These are phyloP conservation scores for Hymenochirus boettgeri DNA, from an alignment of 2,113 vertebrate genomes.

Conservation along the genomic window DNA sequence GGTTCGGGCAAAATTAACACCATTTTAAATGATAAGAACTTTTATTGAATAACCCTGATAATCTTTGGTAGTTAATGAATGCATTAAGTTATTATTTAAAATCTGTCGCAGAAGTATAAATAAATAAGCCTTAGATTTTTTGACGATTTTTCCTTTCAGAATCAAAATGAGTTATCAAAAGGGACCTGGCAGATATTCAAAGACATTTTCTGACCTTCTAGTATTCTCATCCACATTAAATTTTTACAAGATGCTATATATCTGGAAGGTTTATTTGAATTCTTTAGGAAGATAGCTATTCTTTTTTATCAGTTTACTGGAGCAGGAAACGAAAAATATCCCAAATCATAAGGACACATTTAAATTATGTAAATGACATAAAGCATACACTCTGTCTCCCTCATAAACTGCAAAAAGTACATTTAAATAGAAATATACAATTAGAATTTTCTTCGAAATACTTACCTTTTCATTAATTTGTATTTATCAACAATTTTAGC, in stretches of 20 bases:
- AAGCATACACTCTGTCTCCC: background rate
- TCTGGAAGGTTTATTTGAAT: slow-evolving; percentile 61
- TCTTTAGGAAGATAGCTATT: slow-evolving; percentile 51
- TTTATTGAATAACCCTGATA: too few relatives aligned
- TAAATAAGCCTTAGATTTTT: slow-evolving; percentile 65
- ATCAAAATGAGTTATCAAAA: slow-evolving; percentile 68
- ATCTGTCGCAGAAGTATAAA: slow-evolving; percentile 60
- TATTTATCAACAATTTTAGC: slow-evolving; percentile 5
- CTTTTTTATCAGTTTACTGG: slow-evolving; percentile 44
- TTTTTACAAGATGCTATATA: slow-evolving; percentile 68
- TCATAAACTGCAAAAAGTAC: background rate
- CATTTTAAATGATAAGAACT: too few relatives aligned
- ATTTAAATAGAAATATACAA: slow-evolving; percentile 6
- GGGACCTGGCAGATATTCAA: slow-evolving; percentile 68
- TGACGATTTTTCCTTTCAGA: slow-evolving; percentile 69
- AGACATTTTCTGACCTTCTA: slow-evolving; percentile 75
- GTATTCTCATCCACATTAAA: slow-evolving; percentile 64
- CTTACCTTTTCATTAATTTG: background rate
- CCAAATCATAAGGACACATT: slow-evolving; percentile 46
- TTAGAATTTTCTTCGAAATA: background rate
- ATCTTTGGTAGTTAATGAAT: slow-evolving; percentile 72
- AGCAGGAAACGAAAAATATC: slow-evolving; percentile 47
- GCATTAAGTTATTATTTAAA: slow-evolving; percentile 66
- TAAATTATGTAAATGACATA: slow-evolving; percentile 52
- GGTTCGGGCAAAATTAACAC: too few relatives aligned